Conservation (phyloP, 2,797 vertebrate genomes). For the Enteromius trimaculatus region DNA sequence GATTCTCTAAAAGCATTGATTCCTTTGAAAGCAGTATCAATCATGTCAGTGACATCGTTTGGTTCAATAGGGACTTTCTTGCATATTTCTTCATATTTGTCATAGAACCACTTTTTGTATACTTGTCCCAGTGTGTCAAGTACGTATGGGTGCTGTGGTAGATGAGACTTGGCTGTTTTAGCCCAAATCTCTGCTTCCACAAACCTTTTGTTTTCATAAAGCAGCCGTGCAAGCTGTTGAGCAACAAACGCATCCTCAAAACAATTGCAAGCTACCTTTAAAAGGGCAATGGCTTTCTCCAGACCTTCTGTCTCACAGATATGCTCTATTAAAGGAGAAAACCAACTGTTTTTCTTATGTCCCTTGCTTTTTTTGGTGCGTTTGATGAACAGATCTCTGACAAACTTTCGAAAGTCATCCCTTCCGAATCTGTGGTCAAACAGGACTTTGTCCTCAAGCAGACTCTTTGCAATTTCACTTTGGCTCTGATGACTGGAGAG, state of each 20-base stretch:
- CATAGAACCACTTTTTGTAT: conserved; percentile 80
- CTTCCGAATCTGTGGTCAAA: conserved; percentile 83
- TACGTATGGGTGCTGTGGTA: conserved; percentile 79
- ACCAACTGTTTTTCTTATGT: conserved; percentile 76
- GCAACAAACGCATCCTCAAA: conserved; percentile 82
- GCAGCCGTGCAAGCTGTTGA: conserved; percentile 84
- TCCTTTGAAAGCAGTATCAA: conserved; percentile 79
- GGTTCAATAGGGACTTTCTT: conserved; percentile 54
- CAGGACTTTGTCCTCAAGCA: conserved; percentile 75
- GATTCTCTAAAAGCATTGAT: conserved; percentile 80
- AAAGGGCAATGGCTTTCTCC: conserved; percentile 75
- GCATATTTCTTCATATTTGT: conserved; percentile 65
- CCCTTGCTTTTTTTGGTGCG: conserved; percentile 79
- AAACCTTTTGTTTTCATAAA: conserved; percentile 76
- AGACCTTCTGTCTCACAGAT: conserved; percentile 67
- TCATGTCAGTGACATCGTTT: conserved; percentile 66
- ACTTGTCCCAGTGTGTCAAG: conserved; percentile 87
- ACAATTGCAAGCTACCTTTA: conserved; percentile 72
- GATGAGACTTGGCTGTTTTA: conserved; percentile 68
- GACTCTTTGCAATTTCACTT: conserved; percentile 75
- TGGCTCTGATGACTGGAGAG: conserved; percentile 74
- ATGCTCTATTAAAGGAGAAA: conserved; percentile 84
- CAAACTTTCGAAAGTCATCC: conserved; percentile 74
- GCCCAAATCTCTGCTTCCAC: conserved; percentile 80
- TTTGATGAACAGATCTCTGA: conserved; percentile 80